These are phyloP conservation scores for Osmoderma eremita DNA, from an alignment of 2,888 invertebrate species.

Conservation along the genomic window DNA sequence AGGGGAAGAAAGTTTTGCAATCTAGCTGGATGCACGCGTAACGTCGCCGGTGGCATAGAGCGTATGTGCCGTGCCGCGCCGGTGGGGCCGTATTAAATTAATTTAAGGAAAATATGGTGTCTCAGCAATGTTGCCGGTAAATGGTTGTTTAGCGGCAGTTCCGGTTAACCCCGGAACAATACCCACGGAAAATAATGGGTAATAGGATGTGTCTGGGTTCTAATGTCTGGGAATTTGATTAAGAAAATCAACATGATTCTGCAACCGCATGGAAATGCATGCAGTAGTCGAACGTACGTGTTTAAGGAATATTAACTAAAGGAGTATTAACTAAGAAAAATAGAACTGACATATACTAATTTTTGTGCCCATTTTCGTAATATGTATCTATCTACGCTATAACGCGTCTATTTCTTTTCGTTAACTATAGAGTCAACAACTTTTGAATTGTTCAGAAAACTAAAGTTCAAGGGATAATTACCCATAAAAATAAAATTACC, in stretches of 20 bases:
- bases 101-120: slow-evolving; percentile 34
- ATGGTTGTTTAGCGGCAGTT: slow-evolving; percentile 23
- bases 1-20: slow-evolving; percentile 23
- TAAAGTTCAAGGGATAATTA: no score
- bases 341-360: no score
- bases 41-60: not conserved
- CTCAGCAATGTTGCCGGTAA: slow-evolving; percentile 16
- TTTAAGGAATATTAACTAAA: no score
- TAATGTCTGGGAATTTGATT: slow-evolving; percentile 1
- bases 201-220: not conserved
- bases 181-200: slow-evolving; percentile 5
- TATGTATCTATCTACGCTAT: no score
- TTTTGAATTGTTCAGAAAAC: no score
- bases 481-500: no score
- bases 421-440: no score
- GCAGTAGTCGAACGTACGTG: no score
- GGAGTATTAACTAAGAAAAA: no score
- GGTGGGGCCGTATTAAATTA: slow-evolving; percentile 29
- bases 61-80: no score
- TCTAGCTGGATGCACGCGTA: slow-evolving; percentile 14
- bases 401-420: no score
- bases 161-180: slow-evolving; percentile 21
- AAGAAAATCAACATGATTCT: not conserved
- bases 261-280: not conserved
- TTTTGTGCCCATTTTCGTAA: no score